Base-by-base conservation (phyloP, 2,797 vertebrate species). In the Pipistrellus nathusii region DNA sequence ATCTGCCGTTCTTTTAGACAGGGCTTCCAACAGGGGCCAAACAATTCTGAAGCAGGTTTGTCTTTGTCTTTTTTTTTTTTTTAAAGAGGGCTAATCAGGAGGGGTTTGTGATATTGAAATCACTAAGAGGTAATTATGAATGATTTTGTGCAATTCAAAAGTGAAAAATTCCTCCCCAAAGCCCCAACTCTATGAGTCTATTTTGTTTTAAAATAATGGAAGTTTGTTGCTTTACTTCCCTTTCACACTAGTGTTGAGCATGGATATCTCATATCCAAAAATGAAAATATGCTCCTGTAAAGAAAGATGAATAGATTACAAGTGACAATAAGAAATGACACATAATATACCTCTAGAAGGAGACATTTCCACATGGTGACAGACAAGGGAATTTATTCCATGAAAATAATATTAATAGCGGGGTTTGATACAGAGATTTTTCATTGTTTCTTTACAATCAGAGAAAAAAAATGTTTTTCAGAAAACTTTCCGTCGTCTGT, bases 101-200 rank as follows among this genome's bases (percentile, higher is more conserved):
- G 93, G 95, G 95, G 96, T 97, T 97, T 95, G 95, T 94, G 92
- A 95, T 97, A 97, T 83, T 93, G 84, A 90, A 96, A 97, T 97
- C 96, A 93, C 96, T 85, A 73, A 93, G 96, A 92, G 88, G 95
- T 95, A 93, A 94, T 96, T 96, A 90, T 91, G 87, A 96, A 94
- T 96, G 92, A 95, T 97, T 96, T 95, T 83, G 66, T 85, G 94
- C 92, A 95, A 97, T 97, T 94, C 95, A 95, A 68, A 93, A 83
- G 95, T 90, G 59, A 96, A 94, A 64, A 53, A 76, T 94, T 94
- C 89, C 38, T 71, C 66, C 76, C n/a, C 8, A 46, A 25, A 88
- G 85, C 41, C 62, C 85, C 1, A 1, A 32, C 83, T 95, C 18
- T 93, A 94, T 86, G 20, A 90, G 23, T 85, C 64, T 41, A 44